phyloP scores from a whole-genome alignment of 2,888 invertebrate species.

The Calephelis perditalis region DNA sequence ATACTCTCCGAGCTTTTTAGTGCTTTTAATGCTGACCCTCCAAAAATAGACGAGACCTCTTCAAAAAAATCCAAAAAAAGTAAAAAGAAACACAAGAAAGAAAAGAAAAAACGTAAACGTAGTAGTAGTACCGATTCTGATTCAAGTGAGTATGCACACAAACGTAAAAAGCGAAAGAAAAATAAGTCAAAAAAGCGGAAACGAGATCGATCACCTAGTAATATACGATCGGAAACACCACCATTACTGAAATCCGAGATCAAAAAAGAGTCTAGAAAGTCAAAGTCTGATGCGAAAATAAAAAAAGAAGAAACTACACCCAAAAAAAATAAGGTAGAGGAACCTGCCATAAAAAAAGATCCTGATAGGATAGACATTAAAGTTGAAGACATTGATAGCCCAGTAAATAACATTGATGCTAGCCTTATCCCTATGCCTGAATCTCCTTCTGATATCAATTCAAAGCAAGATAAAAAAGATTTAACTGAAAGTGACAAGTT shows the following conservation, averaged over 20 bases:
- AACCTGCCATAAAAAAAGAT: constrained; percentile 37
- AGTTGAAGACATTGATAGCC: constrained; percentile 36
- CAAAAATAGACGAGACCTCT: constrained; percentile 64
- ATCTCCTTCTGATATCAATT: constrained; percentile 50
- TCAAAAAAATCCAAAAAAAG: constrained; percentile 71
- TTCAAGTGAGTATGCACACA: constrained; percentile 70
- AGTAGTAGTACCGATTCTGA: constrained; percentile 55
- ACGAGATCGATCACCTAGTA: constrained; percentile 44
- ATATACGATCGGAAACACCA: constrained; percentile 46
- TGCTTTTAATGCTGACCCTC: constrained; percentile 86
- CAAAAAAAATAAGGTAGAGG: constrained; percentile 37
- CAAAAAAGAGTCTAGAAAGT: constrained; percentile 34
- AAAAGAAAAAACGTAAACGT: constrained; percentile 69
- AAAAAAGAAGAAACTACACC: constrained; percentile 34
- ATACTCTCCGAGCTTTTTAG: constrained; percentile 90
- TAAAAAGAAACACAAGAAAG: constrained; percentile 81
- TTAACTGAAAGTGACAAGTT: constrained; percentile 53
- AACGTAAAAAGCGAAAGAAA: constrained; percentile 79
- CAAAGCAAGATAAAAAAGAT: constrained; percentile 49
- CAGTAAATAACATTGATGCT: constrained; percentile 44
- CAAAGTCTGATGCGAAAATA: constrained; percentile 36
- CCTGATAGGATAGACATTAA: constrained; percentile 39
- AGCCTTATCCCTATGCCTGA: constrained; percentile 62
- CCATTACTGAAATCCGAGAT: constrained; percentile 30
- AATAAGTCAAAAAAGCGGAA: constrained; percentile 55